A percentile compares a stretch with the other conserved stretches of the same genome.
Evolutionary conservation across 2,888 invertebrate genomes (phyloP).

Genomic region (Lasioglossum malachurum): DNA sequence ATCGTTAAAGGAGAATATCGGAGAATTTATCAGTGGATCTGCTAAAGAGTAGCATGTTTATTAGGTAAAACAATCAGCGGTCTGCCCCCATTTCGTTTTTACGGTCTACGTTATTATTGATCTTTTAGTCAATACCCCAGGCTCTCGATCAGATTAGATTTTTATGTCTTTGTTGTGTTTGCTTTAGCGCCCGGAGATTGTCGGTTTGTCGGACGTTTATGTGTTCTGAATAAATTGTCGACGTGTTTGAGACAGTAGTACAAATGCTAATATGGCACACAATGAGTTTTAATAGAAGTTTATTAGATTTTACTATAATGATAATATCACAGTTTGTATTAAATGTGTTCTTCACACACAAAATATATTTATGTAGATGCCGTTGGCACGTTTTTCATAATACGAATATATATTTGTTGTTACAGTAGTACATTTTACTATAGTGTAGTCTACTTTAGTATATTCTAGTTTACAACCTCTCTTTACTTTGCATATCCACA

Average conservation of each 20-base stretch:
- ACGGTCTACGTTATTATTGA: background rate
- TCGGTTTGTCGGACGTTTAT: background rate
- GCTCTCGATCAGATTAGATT: background rate
- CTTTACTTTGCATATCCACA: background rate
- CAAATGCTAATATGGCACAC: background rate
- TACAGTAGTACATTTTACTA: background rate
- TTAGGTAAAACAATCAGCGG: background rate
- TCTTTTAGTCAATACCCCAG: background rate
- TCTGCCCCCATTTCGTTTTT: background rate
- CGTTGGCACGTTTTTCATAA: no score
- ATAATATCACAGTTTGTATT: background rate
- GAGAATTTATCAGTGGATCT: background rate
- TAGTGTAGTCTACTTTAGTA: background rate
- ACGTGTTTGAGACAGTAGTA: background rate
- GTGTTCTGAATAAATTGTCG: background rate
- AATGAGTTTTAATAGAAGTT: background rate
- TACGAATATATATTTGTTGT: background rate
- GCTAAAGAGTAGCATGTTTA: background rate
- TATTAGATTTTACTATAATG: background rate
- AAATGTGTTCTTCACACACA: background rate
- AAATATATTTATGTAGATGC: background rate
- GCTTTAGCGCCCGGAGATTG: background rate
- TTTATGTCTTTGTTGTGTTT: background rate
- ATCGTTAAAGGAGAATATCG: background rate
- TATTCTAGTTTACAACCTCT: background rate